Evolutionary conservation across 2,888 invertebrate genomes (phyloP).

Genomic region (Lypha dubia): DNA sequence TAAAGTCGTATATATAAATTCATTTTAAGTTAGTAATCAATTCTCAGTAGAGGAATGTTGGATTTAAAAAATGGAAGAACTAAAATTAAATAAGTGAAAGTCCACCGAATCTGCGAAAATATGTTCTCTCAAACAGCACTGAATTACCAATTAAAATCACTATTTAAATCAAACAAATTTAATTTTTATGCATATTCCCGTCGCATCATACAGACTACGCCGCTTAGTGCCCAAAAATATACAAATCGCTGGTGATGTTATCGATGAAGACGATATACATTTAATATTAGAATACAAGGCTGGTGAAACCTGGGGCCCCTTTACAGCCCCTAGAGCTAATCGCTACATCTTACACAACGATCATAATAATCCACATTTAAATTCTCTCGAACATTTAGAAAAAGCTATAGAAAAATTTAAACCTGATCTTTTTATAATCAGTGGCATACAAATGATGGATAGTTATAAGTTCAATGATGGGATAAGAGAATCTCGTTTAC

Average conservation of each 20-base stretch:
- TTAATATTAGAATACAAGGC: constrained; percentile 91
- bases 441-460: constrained; percentile 95
- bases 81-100: too few relatives aligned
- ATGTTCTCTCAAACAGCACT: too few relatives aligned
- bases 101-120: too few relatives aligned
- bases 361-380: constrained; percentile 89
- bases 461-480: constrained; percentile 86
- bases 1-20: too few relatives aligned
- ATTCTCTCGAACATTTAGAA: constrained; percentile 89
- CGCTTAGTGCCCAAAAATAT: constrained; percentile 86
- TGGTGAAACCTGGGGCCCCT: constrained; percentile 90
- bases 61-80: too few relatives aligned
- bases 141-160: background rate
- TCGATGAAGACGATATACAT: constrained; percentile 90
- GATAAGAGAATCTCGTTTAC: constrained; percentile 86
- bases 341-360: constrained; percentile 94
- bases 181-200: background rate
- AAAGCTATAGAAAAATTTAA: constrained; percentile 86
- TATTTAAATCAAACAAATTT: background rate
- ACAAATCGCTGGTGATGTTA: constrained; percentile 86
- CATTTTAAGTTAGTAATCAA: too few relatives aligned
- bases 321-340: constrained; percentile 90
- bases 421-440: constrained; percentile 90
- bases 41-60: too few relatives aligned
- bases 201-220: constrained; percentile 82